A percentile compares a stretch with the other conserved stretches of the same genome.
phyloP scores from a whole-genome alignment of 1,140 invertebrate species.

The Branchinecta lindahli region DNA sequence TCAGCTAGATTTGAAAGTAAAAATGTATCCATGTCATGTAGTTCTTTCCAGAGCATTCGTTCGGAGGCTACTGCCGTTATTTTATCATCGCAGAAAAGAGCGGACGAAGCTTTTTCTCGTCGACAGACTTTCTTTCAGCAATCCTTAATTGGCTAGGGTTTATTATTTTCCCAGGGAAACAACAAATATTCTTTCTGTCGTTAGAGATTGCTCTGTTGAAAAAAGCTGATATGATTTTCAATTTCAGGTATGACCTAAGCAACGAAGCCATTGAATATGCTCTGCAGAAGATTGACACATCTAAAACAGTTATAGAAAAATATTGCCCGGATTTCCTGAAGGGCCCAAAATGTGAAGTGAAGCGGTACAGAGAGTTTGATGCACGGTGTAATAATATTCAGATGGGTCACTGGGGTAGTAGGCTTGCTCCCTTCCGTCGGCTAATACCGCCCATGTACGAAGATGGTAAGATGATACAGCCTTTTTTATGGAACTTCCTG shows the following conservation, averaged over 20 bases:
- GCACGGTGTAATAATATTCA: slow-evolving; percentile 84
- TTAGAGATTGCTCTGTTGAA: no score
- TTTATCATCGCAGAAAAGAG: no score
- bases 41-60: no score
- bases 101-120: no score
- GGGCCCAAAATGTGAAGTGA: slow-evolving; percentile 28
- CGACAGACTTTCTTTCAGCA: no score
- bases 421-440: slow-evolving; percentile 57
- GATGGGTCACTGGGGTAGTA: slow-evolving; percentile 75
- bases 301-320: slow-evolving; percentile 29
- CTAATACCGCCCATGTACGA: slow-evolving; percentile 58
- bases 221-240: neutral
- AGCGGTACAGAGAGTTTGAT: slow-evolving; percentile 55
- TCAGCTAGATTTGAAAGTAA: no score
- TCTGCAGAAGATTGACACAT: slow-evolving; percentile 31
- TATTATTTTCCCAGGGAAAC: no score
- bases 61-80: no score
- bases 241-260: slow-evolving; percentile 28
- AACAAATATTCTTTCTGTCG: no score
- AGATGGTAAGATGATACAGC: slow-evolving; percentile 40
- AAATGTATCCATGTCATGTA: no score
- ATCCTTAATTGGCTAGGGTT: no score
- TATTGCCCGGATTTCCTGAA: slow-evolving; percentile 31
- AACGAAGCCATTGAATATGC: slow-evolving; percentile 29
- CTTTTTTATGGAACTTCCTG: no score